These are phyloP conservation scores for Tringa solitaria DNA, from an alignment of 2,113 vertebrate genomes.

Conservation along the genomic window DNA sequence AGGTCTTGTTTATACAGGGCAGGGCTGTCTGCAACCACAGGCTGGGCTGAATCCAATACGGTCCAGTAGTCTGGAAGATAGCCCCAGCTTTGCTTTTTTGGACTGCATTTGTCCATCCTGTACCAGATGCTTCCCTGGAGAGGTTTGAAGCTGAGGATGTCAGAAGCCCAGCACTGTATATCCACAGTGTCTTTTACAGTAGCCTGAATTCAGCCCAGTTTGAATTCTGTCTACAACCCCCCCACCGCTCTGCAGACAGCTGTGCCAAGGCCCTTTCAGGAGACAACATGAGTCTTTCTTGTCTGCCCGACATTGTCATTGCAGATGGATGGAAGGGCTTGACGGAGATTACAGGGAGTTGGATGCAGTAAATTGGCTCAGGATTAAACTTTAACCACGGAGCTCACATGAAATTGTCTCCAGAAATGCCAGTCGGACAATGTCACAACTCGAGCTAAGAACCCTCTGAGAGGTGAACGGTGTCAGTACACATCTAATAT, in stretches of 20 bases:
- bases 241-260: rapidly evolving
- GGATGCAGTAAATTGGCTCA: neutral
- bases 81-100: neutral
- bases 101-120: neutral
- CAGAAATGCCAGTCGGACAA: neutral
- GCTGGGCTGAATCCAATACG: neutral
- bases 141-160: neutral
- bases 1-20: neutral
- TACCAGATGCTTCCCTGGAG: neutral
- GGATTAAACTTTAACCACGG: neutral
- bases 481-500: neutral
- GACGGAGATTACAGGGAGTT: neutral
- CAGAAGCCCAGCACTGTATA: neutral
- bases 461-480: neutral
- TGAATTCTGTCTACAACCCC: neutral
- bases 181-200: neutral
- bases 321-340: neutral
- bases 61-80: neutral
- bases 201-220: neutral
- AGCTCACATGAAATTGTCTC: neutral
- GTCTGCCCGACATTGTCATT: neutral
- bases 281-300: neutral
- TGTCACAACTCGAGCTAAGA: neutral
- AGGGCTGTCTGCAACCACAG: rapidly evolving
- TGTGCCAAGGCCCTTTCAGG: neutral